Evolutionary conservation across 2,888 invertebrate genomes (phyloP).

Genomic region (Shargacucullia verbasci): DNA sequence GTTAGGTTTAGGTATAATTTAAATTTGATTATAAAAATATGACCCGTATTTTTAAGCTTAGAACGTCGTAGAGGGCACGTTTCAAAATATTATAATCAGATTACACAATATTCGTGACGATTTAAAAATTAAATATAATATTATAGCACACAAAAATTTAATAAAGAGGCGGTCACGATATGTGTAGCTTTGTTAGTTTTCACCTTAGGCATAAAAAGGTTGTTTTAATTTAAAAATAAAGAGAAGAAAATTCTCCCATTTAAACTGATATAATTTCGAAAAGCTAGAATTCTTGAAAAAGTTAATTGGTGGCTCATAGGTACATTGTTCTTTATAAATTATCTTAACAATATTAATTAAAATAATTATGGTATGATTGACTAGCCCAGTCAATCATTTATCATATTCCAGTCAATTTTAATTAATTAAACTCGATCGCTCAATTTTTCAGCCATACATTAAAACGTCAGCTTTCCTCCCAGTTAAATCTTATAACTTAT

Average conservation of each 20-base stretch:
- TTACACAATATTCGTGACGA: constrained; percentile 43
- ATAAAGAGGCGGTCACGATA: constrained; percentile 36
- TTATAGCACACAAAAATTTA: constrained; percentile 12
- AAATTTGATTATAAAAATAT: no score
- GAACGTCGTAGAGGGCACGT: constrained; percentile 41
- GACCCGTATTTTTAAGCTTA: constrained; percentile 37
- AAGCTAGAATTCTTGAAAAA: background rate
- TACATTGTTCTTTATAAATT: no score
- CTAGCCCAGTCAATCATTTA: no score
- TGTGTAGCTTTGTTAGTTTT: constrained; percentile 9
- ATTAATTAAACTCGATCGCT: no score
- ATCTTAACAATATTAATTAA: no score
- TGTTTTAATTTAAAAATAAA: background rate
- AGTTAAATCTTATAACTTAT: constrained; percentile 19
- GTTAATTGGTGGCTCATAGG: no score
- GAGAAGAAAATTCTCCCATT: no score
- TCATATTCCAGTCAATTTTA: no score
- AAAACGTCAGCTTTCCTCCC: no score
- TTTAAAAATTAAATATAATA: constrained; percentile 19
- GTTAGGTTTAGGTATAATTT: constrained; percentile 5
- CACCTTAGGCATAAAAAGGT: constrained; percentile 12
- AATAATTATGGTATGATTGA: no score
- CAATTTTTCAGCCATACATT: no score
- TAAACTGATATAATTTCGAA: no score
- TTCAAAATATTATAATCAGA: constrained; percentile 37